Evolutionary conservation across 2,888 invertebrate species (phyloP), one percentile per base, ranked within the genome.

Genomic region (Agriopis leucophaearia): DNA sequence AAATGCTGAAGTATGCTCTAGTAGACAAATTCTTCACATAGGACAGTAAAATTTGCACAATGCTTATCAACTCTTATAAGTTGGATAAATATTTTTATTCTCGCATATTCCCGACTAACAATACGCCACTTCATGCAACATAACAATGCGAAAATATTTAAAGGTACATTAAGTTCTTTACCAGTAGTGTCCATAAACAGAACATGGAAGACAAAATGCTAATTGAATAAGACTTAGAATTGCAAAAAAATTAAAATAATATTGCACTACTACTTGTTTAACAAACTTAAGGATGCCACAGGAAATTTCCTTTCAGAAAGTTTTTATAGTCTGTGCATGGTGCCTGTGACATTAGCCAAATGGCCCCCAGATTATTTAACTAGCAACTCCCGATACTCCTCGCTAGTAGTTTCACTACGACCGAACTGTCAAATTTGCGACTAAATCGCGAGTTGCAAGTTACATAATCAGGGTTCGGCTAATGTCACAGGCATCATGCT

Each of bases 181-280:
- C 35, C 35, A 35, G 35, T 15, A 38, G 40, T 38, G 38, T 16
- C 16, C 15, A 16, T 27, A 27, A 38, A 45, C n/a, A 45, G 16
- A 67, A 74, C 59, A 66, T 83, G 84, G 83, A 84, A 84, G 83
- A 82, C 82, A 74, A 80, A 80, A 81, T 73, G 65, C 73, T 78
- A 74, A 74, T 73, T 38, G 18, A 68, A 73, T 76, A 74, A 71
- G 66, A 72, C 63, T 45, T 68, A 72, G 52, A 64, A 74, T 63
- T 73, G 55, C 55, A 64, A 73, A 66, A 70, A 51, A 62, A 74
- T 73, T 69, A 55, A 66, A 66, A 72, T 69, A 58, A 77, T 81
- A 81, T 81, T 82, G 82, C 82, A 82, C 81, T 74, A 73, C 81
- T 74, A 72, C 12, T 48, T 51, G 8, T 51, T 15, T n/a, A 50